Conservation (phyloP, 2,113 vertebrate species). For the Python bivittatus region DNA sequence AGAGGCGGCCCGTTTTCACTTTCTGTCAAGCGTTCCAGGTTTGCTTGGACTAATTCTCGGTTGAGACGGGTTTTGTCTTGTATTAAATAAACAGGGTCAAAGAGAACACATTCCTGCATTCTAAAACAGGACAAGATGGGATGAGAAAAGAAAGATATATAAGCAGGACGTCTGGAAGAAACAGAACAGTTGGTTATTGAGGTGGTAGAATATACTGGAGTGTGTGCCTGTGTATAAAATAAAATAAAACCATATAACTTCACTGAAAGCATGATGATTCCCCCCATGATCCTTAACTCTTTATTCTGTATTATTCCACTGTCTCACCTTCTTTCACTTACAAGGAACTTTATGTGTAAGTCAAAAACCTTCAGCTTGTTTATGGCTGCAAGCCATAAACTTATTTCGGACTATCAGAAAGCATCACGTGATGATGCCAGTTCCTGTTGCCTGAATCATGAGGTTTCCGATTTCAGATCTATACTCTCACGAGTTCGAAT, state of each 20-base stretch:
- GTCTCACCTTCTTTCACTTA: background rate
- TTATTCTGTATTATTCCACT: background rate
- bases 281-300: too few species aligned
- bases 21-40: background rate
- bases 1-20: background rate
- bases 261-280: too few species aligned
- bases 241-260: background rate
- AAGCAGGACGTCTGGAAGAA: background rate
- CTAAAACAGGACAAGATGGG: background rate
- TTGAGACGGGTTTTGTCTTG: background rate
- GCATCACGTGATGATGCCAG: too few species aligned
- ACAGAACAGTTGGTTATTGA: background rate
- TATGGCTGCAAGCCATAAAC: background rate
- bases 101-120: background rate
- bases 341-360: background rate
- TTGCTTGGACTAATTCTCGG: constrained; percentile 3
- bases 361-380: background rate
- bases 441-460: background rate
- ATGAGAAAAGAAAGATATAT: background rate
- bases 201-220: background rate
- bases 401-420: background rate
- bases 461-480: background rate
- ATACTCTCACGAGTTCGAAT: background rate
- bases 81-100: background rate
- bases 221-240: background rate